Evolutionary conservation across 2,888 invertebrate species (phyloP).

Genomic region (Xanthostigma xanthostigma): DNA sequence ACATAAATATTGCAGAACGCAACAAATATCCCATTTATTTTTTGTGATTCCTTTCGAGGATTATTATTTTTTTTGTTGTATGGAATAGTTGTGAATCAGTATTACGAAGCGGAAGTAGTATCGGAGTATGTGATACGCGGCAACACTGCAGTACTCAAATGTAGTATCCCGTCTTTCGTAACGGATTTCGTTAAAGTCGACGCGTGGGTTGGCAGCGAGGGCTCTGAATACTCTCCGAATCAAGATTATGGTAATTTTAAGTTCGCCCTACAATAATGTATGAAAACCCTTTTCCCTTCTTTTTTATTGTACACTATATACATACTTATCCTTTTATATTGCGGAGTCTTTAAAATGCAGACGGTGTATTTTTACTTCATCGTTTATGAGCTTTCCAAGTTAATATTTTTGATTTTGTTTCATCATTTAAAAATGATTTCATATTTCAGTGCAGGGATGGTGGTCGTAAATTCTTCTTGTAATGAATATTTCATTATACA

Average conservation of each 20-base stretch:
- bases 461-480: too few species aligned
- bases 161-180: constrained; percentile 80
- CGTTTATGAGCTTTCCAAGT: too few species aligned
- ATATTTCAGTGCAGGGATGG: too few species aligned
- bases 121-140: constrained; percentile 82
- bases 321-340: too few species aligned
- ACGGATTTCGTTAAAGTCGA: constrained; percentile 83
- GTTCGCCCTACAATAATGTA: not conserved
- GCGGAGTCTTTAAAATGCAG: too few species aligned
- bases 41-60: not conserved
- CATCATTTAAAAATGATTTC: too few species aligned
- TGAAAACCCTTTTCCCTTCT: constrained; percentile 18
- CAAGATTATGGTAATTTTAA: constrained; percentile 53
- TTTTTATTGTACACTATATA: too few species aligned
- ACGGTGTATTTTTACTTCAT: too few species aligned
- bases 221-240: constrained; percentile 52
- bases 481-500: too few species aligned
- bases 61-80: constrained; percentile 18
- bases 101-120: constrained; percentile 71
- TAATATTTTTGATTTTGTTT: too few species aligned
- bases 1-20: constrained; percentile 4
- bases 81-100: constrained; percentile 67
- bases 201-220: constrained; percentile 55
- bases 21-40: not conserved
- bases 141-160: constrained; percentile 75